Evolutionary conservation across 1,140 invertebrate species (phyloP), one percentile per base, ranked within the genome.

Genomic region (Tetranychus urticae): DNA sequence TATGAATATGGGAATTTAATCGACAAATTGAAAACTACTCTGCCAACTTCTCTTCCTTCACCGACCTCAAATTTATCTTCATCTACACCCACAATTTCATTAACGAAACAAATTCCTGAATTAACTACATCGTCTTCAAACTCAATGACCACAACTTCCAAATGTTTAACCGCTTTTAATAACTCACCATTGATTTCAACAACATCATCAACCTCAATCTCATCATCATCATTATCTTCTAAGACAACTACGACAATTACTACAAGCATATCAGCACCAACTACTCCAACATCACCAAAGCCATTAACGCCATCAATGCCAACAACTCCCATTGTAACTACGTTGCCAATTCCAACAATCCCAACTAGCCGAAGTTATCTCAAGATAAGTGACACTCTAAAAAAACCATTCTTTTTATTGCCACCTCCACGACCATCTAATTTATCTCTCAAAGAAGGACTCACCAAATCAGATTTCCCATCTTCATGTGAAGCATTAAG

Each of bases 1-100:
- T 67, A 79, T 52, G 78, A 80, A 66, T 78, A 76, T 66, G 79
- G 80, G 60, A 67, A 69, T 45, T 67, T 73, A 61, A 60, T 73
- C 50, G 61, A 66, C 55, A 62, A 62, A 58, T 67, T 64, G 48
- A 48, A 36, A 63, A 67, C 59, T 59, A 66, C 63, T 59, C 61
- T 55, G 61, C 31, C 60, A 64, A 47, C 2, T n/a, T 14, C 13
- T 14, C 23, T 23, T 23, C 23, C 23, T 23, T 23, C 23, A 23
- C 23, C 23, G 23, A 23, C 23, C 23, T 23, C 23, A 23, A 23
- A 23, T 23, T 23, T 23, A 23, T 23, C 23, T 23, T 23, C 23
- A 23, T 23, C 39, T 42, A n/a, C 31, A 4, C 7, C n/a, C 6
- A 52, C 50, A 52, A 52, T 52, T 52, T 8, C 31, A 52, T 52